These are phyloP conservation scores for Sacculina carcini DNA, from an alignment of 2,888 invertebrate species.

Conservation along the genomic window DNA sequence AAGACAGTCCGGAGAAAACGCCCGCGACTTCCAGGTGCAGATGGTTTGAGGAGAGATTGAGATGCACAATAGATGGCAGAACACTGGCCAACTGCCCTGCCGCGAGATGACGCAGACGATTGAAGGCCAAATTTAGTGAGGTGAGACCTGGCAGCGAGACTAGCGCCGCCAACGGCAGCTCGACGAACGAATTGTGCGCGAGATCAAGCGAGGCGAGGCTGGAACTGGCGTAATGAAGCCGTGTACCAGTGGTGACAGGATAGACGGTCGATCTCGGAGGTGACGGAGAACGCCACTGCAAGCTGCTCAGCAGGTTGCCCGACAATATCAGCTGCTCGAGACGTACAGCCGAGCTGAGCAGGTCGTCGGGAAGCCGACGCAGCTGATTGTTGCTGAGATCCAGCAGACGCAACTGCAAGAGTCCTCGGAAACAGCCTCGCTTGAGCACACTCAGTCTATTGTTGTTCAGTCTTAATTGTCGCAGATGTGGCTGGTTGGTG, in stretches of 20 bases:
- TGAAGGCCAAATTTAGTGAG: constrained; percentile 45
- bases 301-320: background rate
- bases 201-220: constrained; percentile 15
- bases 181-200: constrained; percentile 29
- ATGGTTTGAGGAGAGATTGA: constrained; percentile 39
- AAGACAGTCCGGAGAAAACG: constrained; percentile 44
- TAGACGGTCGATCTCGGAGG: too few relatives aligned
- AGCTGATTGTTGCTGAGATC: constrained; percentile 60
- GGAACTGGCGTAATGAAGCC: too few relatives aligned
- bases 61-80: constrained; percentile 33
- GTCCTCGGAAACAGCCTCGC: background rate
- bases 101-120: constrained; percentile 43
- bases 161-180: constrained; percentile 18
- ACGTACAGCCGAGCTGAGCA: background rate
- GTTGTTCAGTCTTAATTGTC: background rate
- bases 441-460: background rate
- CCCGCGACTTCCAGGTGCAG: constrained; percentile 40
- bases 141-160: constrained; percentile 31
- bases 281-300: constrained; percentile 14
- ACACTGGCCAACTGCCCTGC: constrained; percentile 41
- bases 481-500: constrained; percentile 42
- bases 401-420: constrained; percentile 40
- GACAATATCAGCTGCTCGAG: background rate
- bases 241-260: too few relatives aligned
- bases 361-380: constrained; percentile 41